phyloP scores from a whole-genome alignment of 2,113 vertebrate species.

The Halichoerus grypus region DNA sequence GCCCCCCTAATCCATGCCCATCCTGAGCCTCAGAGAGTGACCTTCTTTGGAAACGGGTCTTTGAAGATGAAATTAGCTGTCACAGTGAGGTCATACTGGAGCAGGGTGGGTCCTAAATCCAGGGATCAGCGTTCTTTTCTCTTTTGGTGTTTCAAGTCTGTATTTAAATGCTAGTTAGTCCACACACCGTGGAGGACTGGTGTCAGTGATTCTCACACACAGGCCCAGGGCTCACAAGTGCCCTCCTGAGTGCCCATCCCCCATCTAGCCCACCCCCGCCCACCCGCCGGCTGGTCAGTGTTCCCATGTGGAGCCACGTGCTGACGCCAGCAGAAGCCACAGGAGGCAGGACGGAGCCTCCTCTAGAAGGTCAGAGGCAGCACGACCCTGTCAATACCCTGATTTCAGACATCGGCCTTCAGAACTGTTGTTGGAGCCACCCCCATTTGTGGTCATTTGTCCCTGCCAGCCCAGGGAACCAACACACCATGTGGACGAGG shows the following conservation, averaged over 20 bases:
- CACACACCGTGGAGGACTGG: background rate
- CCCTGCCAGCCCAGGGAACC: fast-evolving
- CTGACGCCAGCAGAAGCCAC: fast-evolving
- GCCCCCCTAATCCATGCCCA: no score
- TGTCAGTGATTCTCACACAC: background rate
- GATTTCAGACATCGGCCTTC: background rate
- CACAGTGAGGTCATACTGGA: background rate
- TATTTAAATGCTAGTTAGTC: background rate
- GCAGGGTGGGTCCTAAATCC: background rate
- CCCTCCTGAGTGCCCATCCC: background rate
- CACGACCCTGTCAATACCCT: fast-evolving
- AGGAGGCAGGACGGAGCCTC: background rate
- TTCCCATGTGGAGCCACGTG: background rate
- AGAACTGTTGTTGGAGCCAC: background rate
- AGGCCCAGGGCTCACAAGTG: background rate
- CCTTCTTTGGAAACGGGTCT: background rate
- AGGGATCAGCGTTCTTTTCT: fast-evolving
- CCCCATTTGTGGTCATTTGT: fast-evolving
- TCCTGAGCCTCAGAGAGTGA: background rate
- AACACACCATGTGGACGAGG: fast-evolving
- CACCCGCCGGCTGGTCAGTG: background rate
- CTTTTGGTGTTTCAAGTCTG: background rate
- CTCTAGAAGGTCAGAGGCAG: no score
- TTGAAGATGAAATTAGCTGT: background rate
- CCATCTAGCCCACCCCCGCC: background rate